Evolutionary conservation across 2,888 invertebrate species (phyloP).

Genomic region (Campaea margaritaria): DNA sequence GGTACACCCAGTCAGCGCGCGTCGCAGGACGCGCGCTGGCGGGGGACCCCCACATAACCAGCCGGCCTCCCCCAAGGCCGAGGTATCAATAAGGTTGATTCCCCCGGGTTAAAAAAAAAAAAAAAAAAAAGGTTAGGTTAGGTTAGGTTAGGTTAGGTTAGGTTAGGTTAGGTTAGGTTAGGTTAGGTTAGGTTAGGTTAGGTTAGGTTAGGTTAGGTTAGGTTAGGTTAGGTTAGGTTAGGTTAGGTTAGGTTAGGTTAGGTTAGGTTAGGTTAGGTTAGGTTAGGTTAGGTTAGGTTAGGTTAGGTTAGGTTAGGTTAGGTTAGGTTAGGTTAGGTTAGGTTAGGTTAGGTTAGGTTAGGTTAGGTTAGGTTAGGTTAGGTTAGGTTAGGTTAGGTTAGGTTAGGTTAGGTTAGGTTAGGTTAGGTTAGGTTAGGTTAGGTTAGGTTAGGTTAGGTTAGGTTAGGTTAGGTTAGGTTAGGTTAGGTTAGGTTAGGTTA

Average conservation of each 20-base stretch:
- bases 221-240: constrained; percentile 21
- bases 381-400: constrained; percentile 26
- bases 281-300: constrained; percentile 36
- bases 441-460: constrained; percentile 22
- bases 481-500: constrained; percentile 19
- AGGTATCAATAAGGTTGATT: too few species aligned
- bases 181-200: constrained; percentile 22
- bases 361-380: constrained; percentile 26
- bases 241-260: constrained; percentile 37
- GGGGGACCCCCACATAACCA: too few species aligned
- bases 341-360: constrained; percentile 37
- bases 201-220: constrained; percentile 19
- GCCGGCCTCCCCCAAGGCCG: too few species aligned
- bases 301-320: constrained; percentile 35
- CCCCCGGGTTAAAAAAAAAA: too few species aligned
- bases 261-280: constrained; percentile 36
- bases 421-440: constrained; percentile 18
- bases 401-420: constrained; percentile 35
- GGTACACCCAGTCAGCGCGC: too few species aligned
- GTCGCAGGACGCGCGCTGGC: too few species aligned
- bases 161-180: constrained; percentile 18
- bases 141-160: constrained; percentile 19
- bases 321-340: constrained; percentile 35
- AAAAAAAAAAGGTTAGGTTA: constrained; percentile 23
- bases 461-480: constrained; percentile 32